These are phyloP conservation scores for Odontomyia ornata DNA, from an alignment of 2,888 invertebrate genomes.

Conservation along the genomic window DNA sequence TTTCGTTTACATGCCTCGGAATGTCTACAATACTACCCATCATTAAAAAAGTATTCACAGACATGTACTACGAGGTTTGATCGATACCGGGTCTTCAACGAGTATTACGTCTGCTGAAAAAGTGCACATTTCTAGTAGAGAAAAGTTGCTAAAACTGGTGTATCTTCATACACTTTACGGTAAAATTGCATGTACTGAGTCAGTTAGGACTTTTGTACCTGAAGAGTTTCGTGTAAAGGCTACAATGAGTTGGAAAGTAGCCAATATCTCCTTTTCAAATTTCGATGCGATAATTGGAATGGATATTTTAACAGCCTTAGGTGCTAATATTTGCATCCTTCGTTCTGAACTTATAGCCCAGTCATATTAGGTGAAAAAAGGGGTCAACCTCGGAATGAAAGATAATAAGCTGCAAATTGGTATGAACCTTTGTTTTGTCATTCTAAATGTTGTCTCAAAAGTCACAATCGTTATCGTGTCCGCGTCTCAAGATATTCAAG, in stretches of 20 bases:
- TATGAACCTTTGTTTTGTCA: too few relatives aligned
- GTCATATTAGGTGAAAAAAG: too few relatives aligned
- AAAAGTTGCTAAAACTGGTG: background rate
- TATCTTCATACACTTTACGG: conserved; percentile 16
- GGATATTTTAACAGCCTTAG: conserved; percentile 4
- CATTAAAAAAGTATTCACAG: background rate
- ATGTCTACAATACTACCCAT: conserved; percentile 6
- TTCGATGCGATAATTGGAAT: background rate
- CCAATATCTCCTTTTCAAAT: conserved; percentile 12
- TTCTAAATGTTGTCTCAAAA: too few relatives aligned
- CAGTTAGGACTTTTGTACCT: conserved; percentile 5
- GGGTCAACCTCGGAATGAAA: too few relatives aligned
- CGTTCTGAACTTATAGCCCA: conserved; percentile 12
- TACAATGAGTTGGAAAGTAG: conserved; percentile 23
- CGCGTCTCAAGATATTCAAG: too few relatives aligned
- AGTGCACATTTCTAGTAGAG: background rate
- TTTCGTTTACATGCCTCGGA: too few relatives aligned
- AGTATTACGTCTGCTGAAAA: background rate
- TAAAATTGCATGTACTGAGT: conserved; percentile 4
- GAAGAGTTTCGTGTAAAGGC: conserved; percentile 18
- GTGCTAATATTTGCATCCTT: background rate
- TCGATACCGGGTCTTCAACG: conserved; percentile 9
- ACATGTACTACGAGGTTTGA: background rate
- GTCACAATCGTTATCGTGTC: too few relatives aligned
- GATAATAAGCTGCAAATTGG: too few relatives aligned